Evolutionary conservation across 53 echinoderm and acorn worm species (phyloP).

Genomic region (Holothuria leucospilota): DNA sequence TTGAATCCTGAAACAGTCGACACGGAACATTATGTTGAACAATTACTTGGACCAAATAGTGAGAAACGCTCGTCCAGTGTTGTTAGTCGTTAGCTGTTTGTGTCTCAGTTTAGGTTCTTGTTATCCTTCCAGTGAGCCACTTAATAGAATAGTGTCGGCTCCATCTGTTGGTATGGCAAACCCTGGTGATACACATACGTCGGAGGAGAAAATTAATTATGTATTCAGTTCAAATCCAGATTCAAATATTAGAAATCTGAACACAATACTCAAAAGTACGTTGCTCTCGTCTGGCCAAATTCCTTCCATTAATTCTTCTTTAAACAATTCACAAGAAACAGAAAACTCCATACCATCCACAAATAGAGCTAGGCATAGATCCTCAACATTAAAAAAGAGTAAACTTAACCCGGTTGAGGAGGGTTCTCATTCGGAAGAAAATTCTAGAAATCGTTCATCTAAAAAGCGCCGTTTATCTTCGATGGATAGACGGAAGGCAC

Average conservation of each 20-base stretch:
- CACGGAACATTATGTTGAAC: constrained; percentile 40
- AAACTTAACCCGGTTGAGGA: not conserved
- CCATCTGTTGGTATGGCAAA: not conserved
- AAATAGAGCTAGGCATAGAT: constrained; percentile 10
- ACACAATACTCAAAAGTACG: constrained; percentile 1
- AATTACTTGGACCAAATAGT: constrained; percentile 11
- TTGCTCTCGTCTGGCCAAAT: constrained; percentile 15
- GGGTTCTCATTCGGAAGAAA: not conserved
- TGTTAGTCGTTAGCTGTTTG: constrained; percentile 24
- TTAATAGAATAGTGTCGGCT: constrained; percentile 24
- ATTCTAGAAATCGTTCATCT: constrained; percentile 19
- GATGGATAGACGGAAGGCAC: not conserved
- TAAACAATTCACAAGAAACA: constrained; percentile 15
- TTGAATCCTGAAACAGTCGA: not conserved
- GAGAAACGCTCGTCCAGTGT: constrained; percentile 34
- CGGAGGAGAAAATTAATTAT: not conserved
- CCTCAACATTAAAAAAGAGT: not conserved
- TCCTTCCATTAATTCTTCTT: not conserved
- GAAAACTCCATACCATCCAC: constrained; percentile 2
- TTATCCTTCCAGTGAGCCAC: constrained; percentile 45
- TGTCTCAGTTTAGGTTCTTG: constrained; percentile 36
- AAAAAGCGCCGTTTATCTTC: constrained; percentile 26
- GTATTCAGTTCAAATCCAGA: constrained; percentile 37
- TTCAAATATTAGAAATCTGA: constrained; percentile 27
- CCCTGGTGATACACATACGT: not conserved